phyloP scores from a whole-genome alignment of 2,797 vertebrate species.

The Gallinago solitaria region DNA sequence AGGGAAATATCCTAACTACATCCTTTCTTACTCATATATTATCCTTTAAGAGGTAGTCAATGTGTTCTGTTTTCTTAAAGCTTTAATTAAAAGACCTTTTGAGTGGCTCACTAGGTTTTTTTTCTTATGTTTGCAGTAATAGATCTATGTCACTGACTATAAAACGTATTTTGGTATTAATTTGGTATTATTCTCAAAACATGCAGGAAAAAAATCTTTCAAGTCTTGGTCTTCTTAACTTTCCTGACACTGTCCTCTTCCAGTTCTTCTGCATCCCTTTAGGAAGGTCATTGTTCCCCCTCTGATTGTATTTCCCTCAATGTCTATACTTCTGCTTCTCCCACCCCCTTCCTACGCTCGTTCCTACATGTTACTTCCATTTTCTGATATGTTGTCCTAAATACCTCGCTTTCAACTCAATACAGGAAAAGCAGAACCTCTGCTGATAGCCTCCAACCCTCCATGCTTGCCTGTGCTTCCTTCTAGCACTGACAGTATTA shows the following conservation, averaged over 20 bases:
- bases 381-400: background rate
- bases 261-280: background rate
- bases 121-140: background rate
- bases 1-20: background rate
- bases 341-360: background rate
- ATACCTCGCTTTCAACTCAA: background rate
- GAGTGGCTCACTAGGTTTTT: background rate
- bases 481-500: background rate
- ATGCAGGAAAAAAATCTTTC: background rate
- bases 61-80: background rate
- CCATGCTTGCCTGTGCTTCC: background rate
- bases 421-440: background rate
- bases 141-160: background rate
- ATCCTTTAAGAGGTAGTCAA: background rate
- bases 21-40: background rate
- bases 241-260: background rate
- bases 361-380: background rate
- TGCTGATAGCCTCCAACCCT: background rate
- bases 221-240: background rate
- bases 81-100: background rate
- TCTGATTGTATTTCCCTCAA: background rate
- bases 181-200: background rate
- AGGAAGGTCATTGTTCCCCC: background rate
- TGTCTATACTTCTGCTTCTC: background rate
- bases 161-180: background rate